A percentile compares a stretch with the other conserved stretches of the same genome.
Conservation (phyloP, 1,140 invertebrate genomes). For the Drosophila tristis region DNA sequence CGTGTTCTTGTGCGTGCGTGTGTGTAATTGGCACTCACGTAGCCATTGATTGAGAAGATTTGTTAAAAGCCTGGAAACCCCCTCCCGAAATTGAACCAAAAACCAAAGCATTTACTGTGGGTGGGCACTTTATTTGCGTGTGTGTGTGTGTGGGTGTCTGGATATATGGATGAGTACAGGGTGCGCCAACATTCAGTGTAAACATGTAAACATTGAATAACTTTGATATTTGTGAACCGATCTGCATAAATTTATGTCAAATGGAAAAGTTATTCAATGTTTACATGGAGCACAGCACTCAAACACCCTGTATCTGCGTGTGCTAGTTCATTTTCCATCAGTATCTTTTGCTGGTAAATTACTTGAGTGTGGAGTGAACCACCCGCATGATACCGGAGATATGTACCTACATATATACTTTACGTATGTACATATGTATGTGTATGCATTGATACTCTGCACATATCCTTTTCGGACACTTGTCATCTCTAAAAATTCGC, state of each 20-base stretch:
- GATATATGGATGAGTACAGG: slow-evolving; percentile 1
- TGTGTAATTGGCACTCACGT: slow-evolving; percentile 68
- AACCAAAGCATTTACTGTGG: slow-evolving; percentile 55
- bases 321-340: slow-evolving; percentile 2
- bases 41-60: slow-evolving; percentile 72
- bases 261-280: too few species aligned
- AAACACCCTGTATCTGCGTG: neutral
- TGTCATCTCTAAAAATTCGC: too few species aligned
- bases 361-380: slow-evolving; percentile 39
- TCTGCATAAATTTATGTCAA: too few species aligned
- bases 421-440: neutral
- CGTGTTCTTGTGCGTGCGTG: neutral
- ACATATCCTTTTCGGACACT: too few species aligned
- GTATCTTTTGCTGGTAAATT: slow-evolving; percentile 37
- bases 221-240: too few species aligned
- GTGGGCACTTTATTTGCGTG: neutral
- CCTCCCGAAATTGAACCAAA: slow-evolving; percentile 50
- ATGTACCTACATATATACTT: too few species aligned
- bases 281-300: too few species aligned
- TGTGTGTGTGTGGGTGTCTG: slow-evolving; percentile 5
- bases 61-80: slow-evolving; percentile 53
- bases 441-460: too few species aligned
- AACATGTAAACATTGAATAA: too few species aligned
- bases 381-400: slow-evolving; percentile 19
- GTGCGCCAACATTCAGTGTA: too few species aligned